Base-by-base conservation (phyloP, 2,113 vertebrate species). In the Seriola quinqueradiata region DNA sequence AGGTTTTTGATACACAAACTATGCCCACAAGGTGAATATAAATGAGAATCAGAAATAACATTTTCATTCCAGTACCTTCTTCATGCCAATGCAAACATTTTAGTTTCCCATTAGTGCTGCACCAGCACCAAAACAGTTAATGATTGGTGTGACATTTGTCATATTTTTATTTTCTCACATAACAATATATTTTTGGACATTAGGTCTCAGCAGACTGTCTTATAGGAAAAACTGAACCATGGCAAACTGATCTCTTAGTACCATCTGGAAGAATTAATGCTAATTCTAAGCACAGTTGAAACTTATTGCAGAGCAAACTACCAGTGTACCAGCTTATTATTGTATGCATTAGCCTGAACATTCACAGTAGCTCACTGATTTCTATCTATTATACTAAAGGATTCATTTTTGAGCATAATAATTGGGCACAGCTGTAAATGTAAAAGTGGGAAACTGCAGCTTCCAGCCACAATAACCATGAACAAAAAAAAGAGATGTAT, bases 61-160 rank as follows among this genome's bases (percentile, higher is more conserved):
- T 8, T 48, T 16, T 71, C 21, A 44, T 59, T 64, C 28, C 66
- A 66, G 50, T 44, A 57, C 75, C 74, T 19, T 48, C 60, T 9
- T 74, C 3, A 8, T 23, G 32, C 17, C 44, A 32, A 42, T 64
- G n/a, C 28, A 60, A 21, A 32, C 11, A 28, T 13, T 32, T 28
- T 32, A 17, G 12, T 34, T n/a, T 16, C 25, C 13, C 4, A 7
- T 14, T 58, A 10, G 25, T 58, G 23, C 28, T 48, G 46, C 46
- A 48, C 46, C n/a, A 17, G 57, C 28, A 34, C n/a, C 11, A 11
- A 58, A 25, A 28, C 55, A 6, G 23, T 12, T 44, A 44, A 14
- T 44, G 42, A 13, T 48, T 36, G 34, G 28, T 2, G 28, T 28
- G 28, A 28, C 28, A 28, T 48, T 48, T 48, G 46, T 16, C 46